Base-by-base conservation (phyloP, 1,140 invertebrate species). In the Apis mellifera region DNA sequence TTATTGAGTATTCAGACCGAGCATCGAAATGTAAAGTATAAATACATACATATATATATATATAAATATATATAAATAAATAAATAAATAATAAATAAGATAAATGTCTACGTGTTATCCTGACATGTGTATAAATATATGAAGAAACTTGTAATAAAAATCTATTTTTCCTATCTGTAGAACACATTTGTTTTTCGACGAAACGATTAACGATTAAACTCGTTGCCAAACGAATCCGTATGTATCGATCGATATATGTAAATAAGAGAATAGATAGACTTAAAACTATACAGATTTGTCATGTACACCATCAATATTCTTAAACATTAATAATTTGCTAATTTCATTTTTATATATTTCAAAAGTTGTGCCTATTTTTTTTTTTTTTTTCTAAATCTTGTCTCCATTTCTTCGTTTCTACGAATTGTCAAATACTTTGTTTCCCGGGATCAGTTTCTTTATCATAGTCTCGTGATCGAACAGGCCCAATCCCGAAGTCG, bases 21-120 rank as follows among this genome's bases (percentile, higher is more conserved):
- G 74, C 66, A 74, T 74, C 65, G 81, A 76, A 48, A 70, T 77
- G 86, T 84, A 76, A 79, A 83, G 65, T 86, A 86, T 62, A 13
- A 42, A 42, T 42, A 42, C 32, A 42, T 2, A 42, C 5, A 26
- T 15, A 62, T 62, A 62, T 80, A 80, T 86, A 78, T 70, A 65
- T 62, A 62, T 80, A 80, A 83, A 78, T 70, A 65, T 70, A 78
- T 87, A 78, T 70, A 78, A 83, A 79, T 83, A 79, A 86, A 86
- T 83, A 83, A 89, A 89, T 87, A 86, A 89, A 87, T 82, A 83
- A 86, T 84, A 84, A 85, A 85, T 87, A 86, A 82, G 57, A 65
- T 80, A 78, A 62, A 54, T 64, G 78, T 85, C 65, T 82, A 78
- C 71, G 69, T 84, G 60, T 54, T 87, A 87, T 59, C 66, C 72